Percentiles rank a stretch among this genome's conserved stretches.
Conservation (phyloP, 2,888 invertebrate genomes). For the Sinodicranocentrus sp. region DNA sequence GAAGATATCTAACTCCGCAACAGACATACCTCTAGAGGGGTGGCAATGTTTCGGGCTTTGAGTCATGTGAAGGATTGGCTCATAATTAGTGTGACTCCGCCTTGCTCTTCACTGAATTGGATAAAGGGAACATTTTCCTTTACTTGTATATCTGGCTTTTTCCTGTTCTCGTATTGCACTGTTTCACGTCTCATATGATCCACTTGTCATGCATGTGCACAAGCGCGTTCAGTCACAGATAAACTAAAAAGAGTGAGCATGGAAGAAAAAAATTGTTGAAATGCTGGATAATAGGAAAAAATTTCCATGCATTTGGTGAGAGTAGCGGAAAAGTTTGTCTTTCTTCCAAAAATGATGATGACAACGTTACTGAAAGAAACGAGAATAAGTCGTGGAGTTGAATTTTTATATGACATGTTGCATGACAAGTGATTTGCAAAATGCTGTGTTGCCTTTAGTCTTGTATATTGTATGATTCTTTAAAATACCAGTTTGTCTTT, state of each 20-base stretch:
- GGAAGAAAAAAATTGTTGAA: no score
- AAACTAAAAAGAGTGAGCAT: no score
- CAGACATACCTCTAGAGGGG: slow-evolving; percentile 57
- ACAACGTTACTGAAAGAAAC: slow-evolving; percentile 16
- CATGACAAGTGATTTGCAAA: slow-evolving; percentile 45
- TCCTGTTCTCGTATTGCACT: no score
- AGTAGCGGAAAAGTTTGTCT: background rate
- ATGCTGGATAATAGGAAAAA: no score
- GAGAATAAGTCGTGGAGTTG: background rate
- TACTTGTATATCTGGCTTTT: no score
- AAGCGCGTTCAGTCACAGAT: no score
- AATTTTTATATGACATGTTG: slow-evolving; percentile 39
- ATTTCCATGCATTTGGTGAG: background rate
- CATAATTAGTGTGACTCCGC: slow-evolving; percentile 66
- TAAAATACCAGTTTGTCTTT: no score
- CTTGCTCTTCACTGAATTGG: slow-evolving; percentile 67
- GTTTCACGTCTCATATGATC: no score
- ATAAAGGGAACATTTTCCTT: slow-evolving; percentile 7
- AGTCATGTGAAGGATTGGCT: slow-evolving; percentile 66
- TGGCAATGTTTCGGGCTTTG: slow-evolving; percentile 37
- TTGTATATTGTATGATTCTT: no score
- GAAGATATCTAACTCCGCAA: slow-evolving; percentile 6
- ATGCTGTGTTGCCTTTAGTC: background rate
- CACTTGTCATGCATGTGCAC: no score
- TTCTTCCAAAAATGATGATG: slow-evolving; percentile 15